Evolutionary conservation across 1,140 invertebrate genomes (phyloP), one percentile per base, ranked within the genome.

Genomic region (Hesperophylax magnus): DNA sequence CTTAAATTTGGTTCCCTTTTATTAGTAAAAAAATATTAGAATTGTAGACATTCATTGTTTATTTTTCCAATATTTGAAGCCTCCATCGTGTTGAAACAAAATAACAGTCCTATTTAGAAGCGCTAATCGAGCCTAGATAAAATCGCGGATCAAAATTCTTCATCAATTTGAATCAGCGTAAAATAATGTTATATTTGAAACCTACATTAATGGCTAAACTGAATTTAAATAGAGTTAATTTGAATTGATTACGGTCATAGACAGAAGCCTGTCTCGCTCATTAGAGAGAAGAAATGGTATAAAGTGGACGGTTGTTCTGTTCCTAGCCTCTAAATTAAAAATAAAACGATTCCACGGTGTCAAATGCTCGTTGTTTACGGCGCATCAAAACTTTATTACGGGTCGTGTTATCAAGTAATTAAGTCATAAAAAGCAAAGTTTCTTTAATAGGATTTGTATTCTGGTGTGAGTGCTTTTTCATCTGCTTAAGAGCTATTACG

Each of bases 211-310:
- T 65, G 76, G 72, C 31, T 77, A 79, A 82, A 77, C 81, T 82
- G 81, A 82, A 79, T 82, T 82, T 82, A 82, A 82, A 82, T 82
- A 31, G 77, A 24, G 9, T 67, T 60, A 52, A 82, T 82, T 82
- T 79, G 81, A 81, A 81, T 81, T 81, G 53, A 81, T 81, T 81
- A 81, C 31, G 24, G 54, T 61, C 52, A 77, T 82, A 53, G 69
- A 75, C 81, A 77, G 81, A 80, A 82, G 78, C 78, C 69, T 58
- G 77, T 27, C 63, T 31, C 11, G 24, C 65, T 80, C 56, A 77
- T 82, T 80, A 80, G 65, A 47, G 39, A n/a, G 56, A 67, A 34
- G 53, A 75, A 58, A 75, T 58, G 22, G 22, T 18, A 22, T 18
- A 78, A 65, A 14, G 34, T 20, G 58, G 39, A 47, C 22, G 34